These are phyloP conservation scores for Rhabdomys pumilio DNA, from an alignment of 2,797 vertebrate species.

Conservation along the genomic window DNA sequence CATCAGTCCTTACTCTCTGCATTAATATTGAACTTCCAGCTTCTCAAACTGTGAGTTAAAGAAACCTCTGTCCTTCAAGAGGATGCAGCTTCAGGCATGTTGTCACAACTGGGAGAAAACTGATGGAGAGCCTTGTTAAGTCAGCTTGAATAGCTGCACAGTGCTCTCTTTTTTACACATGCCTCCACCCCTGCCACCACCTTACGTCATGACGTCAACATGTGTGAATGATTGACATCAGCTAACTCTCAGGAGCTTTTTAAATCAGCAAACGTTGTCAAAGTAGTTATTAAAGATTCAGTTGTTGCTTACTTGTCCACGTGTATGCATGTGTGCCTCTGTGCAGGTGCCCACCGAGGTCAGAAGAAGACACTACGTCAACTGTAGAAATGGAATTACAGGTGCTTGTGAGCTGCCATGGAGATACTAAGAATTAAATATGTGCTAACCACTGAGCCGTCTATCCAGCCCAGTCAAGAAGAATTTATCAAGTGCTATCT, in stretches of 20 bases:
- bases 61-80: not conserved
- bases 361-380: not conserved
- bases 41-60: not conserved
- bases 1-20: not conserved
- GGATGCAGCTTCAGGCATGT: not conserved
- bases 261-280: not conserved
- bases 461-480: not conserved
- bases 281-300: not conserved
- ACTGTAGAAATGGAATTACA: not conserved
- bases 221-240: not conserved
- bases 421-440: not conserved
- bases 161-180: not conserved
- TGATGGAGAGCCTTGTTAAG: not conserved
- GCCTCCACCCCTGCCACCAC: accelerated
- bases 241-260: not conserved
- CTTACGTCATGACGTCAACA: not conserved
- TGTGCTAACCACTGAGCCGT: not conserved
- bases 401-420: not conserved
- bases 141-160: not conserved
- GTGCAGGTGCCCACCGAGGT: not conserved
- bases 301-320: no score
- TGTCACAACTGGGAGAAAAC: not conserved
- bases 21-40: not conserved
- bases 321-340: not conserved
- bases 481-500: not conserved